Percentiles rank a stretch among this genome's conserved stretches.
phyloP scores from a whole-genome alignment of 1,140 invertebrate species.

The Ceratosolen solmsi region DNA sequence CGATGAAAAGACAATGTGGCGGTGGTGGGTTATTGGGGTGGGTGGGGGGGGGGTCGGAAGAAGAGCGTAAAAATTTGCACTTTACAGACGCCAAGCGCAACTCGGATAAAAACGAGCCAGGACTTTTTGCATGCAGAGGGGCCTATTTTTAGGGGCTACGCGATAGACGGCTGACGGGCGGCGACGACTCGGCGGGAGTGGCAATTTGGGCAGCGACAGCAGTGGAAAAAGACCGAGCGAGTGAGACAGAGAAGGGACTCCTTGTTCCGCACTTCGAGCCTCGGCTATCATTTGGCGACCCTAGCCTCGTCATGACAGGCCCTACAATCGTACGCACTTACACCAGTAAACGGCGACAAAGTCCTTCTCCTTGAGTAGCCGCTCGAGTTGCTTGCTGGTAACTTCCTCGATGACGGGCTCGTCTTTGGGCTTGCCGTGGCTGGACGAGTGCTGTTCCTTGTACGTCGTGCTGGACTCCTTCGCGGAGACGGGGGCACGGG shows the following conservation, averaged over 20 bases:
- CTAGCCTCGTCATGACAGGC: too few relatives aligned
- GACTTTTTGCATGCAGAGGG: slow-evolving; percentile 13
- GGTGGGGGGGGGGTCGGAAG: not conserved
- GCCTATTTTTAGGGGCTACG: slow-evolving; percentile 39
- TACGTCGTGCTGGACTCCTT: slow-evolving; percentile 35
- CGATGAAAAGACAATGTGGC: too few relatives aligned
- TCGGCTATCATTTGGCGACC: too few relatives aligned
- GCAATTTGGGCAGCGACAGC: not conserved
- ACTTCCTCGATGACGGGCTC: slow-evolving; percentile 93
- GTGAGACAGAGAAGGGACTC: not conserved
- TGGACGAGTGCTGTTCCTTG: slow-evolving; percentile 61
- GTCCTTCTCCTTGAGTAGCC: slow-evolving; percentile 90
- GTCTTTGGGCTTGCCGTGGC: slow-evolving; percentile 67
- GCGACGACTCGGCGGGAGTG: not conserved
- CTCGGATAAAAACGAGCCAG: slow-evolving; percentile 20
- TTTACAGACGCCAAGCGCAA: not conserved
- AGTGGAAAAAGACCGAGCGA: not conserved
- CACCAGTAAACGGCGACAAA: slow-evolving; percentile 96
- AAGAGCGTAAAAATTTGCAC: not conserved
- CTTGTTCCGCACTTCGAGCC: too few relatives aligned
- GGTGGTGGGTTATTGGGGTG: not conserved
- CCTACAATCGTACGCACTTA: too few relatives aligned
- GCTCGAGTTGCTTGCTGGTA: slow-evolving; percentile 91
- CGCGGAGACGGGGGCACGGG: not conserved
- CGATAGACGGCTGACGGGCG: slow-evolving; percentile 10